A percentile compares a stretch with the other conserved stretches of the same genome.
Conservation (phyloP, 2,113 vertebrate genomes). For the Urocitellus parryii region DNA sequence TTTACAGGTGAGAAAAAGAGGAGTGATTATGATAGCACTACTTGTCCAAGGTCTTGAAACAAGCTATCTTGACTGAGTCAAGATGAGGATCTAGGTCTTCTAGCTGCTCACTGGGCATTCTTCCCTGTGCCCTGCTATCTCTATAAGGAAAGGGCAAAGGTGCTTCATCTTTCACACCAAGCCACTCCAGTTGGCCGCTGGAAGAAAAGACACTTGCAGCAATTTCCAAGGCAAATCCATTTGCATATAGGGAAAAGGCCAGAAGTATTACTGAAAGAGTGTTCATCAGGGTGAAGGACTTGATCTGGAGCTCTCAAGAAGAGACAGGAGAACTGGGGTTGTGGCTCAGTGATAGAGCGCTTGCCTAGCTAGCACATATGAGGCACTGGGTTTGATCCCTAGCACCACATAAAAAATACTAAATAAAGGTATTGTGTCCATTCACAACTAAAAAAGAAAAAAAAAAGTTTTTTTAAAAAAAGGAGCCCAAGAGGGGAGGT, state of each 20-base stretch:
- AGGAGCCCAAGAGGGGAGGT: background rate
- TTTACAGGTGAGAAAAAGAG: background rate
- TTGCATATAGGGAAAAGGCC: background rate
- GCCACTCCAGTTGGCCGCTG: background rate
- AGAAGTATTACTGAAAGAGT: background rate
- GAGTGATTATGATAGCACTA: too few species aligned
- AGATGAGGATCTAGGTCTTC: background rate
- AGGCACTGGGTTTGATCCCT: too few species aligned
- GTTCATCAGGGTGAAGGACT: background rate
- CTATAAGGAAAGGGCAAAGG: background rate
- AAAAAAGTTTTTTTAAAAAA: too few species aligned
- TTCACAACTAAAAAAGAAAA: too few species aligned
- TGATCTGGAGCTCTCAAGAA: background rate
- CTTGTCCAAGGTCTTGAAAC: background rate
- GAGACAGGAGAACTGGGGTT: background rate
- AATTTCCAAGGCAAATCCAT: background rate
- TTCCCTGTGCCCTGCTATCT: background rate
- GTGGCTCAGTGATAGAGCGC: too few species aligned
- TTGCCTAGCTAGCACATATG: too few species aligned
- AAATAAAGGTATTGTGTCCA: too few species aligned
- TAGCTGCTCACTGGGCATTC: background rate
- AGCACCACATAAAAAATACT: too few species aligned
- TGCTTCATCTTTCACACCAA: background rate
- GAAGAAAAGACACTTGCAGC: background rate
- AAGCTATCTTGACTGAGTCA: background rate